Evolutionary conservation across 2,888 invertebrate species (phyloP).

Genomic region (Apocheima hispidaria): DNA sequence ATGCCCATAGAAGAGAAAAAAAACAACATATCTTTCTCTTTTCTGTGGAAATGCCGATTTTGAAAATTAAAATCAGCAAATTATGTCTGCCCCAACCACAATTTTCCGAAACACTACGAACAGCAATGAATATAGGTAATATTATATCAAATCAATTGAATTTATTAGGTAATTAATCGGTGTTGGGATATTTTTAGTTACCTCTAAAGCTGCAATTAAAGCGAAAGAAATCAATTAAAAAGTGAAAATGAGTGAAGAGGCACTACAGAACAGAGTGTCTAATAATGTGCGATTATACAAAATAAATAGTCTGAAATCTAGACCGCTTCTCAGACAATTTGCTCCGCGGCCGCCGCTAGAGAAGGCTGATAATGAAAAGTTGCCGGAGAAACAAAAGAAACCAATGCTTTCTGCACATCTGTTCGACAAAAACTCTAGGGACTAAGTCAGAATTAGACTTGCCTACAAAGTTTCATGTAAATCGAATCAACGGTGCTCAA

Average conservation of each 20-base stretch:
- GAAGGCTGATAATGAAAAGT: neutral
- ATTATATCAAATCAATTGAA: too few species aligned
- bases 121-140: too few species aligned
- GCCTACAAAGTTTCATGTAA: too few species aligned
- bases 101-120: neutral
- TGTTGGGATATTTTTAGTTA: constrained; percentile 1
- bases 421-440: neutral
- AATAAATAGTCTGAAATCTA: constrained; percentile 37
- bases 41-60: too few species aligned
- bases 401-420: neutral
- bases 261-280: constrained; percentile 14
- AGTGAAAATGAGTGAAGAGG: constrained; percentile 29
- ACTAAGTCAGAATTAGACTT: too few species aligned
- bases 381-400: constrained; percentile 6
- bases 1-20: too few species aligned
- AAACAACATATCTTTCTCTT: too few species aligned
- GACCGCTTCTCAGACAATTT: constrained; percentile 37
- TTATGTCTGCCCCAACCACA: too few species aligned
- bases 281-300: constrained; percentile 30
- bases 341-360: constrained; percentile 23
- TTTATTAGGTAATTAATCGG: neutral
- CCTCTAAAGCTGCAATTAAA: constrained; percentile 9
- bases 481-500: too few species aligned
- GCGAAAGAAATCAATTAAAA: constrained; percentile 29
- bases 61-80: neutral